Percentiles rank a stretch among this genome's conserved stretches.
These are phyloP conservation scores for Dysmachus trigonus DNA, from an alignment of 2,888 invertebrate genomes.

Conservation along the genomic window DNA sequence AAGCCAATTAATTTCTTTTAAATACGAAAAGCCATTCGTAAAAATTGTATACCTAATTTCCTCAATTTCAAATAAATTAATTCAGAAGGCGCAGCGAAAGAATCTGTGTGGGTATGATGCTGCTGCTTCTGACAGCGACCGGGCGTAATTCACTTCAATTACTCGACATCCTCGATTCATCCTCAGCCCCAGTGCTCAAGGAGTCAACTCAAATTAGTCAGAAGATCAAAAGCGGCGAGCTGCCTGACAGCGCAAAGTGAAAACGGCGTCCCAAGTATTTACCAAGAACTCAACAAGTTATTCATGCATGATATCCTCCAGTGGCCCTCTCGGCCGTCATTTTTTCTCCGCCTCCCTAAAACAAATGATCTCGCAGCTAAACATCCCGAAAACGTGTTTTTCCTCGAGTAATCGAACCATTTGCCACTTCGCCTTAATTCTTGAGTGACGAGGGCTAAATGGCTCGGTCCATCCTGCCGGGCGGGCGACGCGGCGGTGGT, in stretches of 20 bases:
- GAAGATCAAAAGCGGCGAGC: constrained; percentile 39
- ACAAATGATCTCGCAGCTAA: constrained; percentile 22
- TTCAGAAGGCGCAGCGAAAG: not conserved
- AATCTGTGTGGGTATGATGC: not conserved
- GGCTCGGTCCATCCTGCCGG: not conserved
- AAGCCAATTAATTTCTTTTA: not conserved
- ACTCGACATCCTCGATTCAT: not conserved
- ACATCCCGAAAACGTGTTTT: constrained; percentile 48
- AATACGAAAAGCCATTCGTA: not conserved
- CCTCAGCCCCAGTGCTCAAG: constrained; percentile 11
- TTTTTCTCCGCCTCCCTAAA: constrained; percentile 11
- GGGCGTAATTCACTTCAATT: constrained; percentile 14
- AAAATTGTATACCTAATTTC: constrained; percentile 2
- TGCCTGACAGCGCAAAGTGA: constrained; percentile 39
- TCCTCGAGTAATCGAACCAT: constrained; percentile 46
- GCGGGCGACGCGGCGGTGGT: not conserved
- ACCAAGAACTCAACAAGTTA: constrained; percentile 47
- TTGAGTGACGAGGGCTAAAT: constrained; percentile 44
- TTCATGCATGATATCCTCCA: constrained; percentile 43
- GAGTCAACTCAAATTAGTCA: constrained; percentile 42
- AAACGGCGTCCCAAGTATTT: constrained; percentile 45
- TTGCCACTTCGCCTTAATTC: constrained; percentile 48
- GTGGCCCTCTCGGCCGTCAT: constrained; percentile 1
- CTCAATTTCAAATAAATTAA: constrained; percentile 11
- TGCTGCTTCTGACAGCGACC: constrained; percentile 15